Evolutionary conservation across 2,888 invertebrate species (phyloP), one percentile per base, ranked within the genome.

Genomic region (Latheticus oryzae): DNA sequence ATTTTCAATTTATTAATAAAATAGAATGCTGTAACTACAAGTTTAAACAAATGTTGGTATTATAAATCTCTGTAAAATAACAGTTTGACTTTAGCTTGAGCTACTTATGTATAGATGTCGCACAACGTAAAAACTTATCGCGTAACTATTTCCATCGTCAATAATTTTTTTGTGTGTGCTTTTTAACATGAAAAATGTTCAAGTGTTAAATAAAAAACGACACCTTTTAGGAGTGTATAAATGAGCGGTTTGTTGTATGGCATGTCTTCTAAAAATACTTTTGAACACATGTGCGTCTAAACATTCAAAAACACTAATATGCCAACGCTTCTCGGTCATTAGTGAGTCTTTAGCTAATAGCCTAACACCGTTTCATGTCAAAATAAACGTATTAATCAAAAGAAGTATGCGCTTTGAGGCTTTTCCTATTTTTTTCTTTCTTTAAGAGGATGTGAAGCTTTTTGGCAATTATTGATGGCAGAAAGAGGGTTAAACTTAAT

Each of bases 331-430:
- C 62, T 60, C 62, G 65, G 69, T 73, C 73, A 73, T 74, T 74
- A 74, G 70, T 67, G 72, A 65, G 69, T 73, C 69, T 69, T 70
- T 73, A 72, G 76, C 75, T 78, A 78, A 78, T 78, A 77, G 78
- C 73, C 72, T 73, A 73, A 78, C 78, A 78, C 76, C 74, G 73
- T 73, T 70, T 40, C 72, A 71, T 68, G 78, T 78, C 78, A 78
- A 78, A 78, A 78, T 78, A 78, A 59, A 78, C 74, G 70, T 76
- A 78, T 78, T 78, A 78, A 78, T 78, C 78, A 78, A 71, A 73
- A 64, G 63, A 64, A 62, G 26, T 57, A 57, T 60, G 57, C 43
- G 56, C 43, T 53, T 58, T 50, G 35, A 42, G 33, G 47, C 19
- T 43, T 57, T 35, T 7, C 9, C 5, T 12, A 21, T 37, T 21